A percentile compares a stretch with the other conserved stretches of the same genome.
These are phyloP conservation scores for Amphiprion clarkii DNA, from an alignment of 2,797 vertebrate species.

Conservation along the genomic window DNA sequence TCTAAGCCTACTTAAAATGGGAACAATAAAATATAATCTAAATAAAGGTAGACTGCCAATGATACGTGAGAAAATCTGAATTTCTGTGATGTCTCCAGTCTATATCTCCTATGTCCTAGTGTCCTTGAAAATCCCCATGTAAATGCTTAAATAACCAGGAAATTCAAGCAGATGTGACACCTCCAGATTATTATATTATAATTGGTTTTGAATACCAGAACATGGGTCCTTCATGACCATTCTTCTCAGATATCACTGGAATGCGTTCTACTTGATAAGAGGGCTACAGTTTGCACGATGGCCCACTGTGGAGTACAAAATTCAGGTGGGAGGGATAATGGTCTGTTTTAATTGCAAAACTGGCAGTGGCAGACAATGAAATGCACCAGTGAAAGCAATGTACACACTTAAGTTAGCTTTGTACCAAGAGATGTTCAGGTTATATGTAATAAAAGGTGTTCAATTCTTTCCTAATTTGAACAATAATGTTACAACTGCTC, in stretches of 20 bases:
- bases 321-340: slow-evolving; percentile 67
- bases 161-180: slow-evolving; percentile 74
- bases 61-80: slow-evolving; percentile 22
- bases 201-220: slow-evolving; percentile 75
- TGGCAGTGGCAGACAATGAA: slow-evolving; percentile 51
- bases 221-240: slow-evolving; percentile 75
- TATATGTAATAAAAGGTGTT: slow-evolving; percentile 3
- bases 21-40: slow-evolving; percentile 10
- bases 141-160: slow-evolving; percentile 73
- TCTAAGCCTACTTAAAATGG: neutral
- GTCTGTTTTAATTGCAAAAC: slow-evolving; percentile 77
- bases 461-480: slow-evolving; percentile 15
- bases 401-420: slow-evolving; percentile 14
- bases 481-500: slow-evolving; percentile 2
- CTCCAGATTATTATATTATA: slow-evolving; percentile 75
- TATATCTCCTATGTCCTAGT: slow-evolving; percentile 23
- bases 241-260: slow-evolving; percentile 74
- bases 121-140: slow-evolving; percentile 76
- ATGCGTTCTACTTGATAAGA: slow-evolving; percentile 78
- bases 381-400: slow-evolving; percentile 15
- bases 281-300: slow-evolving; percentile 64
- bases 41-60: slow-evolving; percentile 18
- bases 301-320: slow-evolving; percentile 64
- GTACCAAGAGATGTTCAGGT: neutral
- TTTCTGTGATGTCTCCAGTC: slow-evolving; percentile 16